These are phyloP conservation scores for Hemibagrus guttatus DNA, from an alignment of 2,797 vertebrate genomes.

Conservation along the genomic window DNA sequence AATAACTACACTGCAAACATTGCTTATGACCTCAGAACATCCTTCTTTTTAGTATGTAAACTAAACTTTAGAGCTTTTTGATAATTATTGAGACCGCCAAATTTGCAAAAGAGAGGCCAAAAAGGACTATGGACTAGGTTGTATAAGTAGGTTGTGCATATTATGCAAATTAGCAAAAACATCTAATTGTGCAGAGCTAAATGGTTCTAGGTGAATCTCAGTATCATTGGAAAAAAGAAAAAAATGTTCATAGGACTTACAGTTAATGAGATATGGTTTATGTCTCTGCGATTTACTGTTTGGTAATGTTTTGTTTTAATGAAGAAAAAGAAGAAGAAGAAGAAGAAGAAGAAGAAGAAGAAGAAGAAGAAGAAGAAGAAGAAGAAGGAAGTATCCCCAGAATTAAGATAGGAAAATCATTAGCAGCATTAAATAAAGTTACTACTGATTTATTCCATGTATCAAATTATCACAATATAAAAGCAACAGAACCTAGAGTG, in stretches of 20 bases:
- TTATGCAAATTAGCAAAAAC: too few species aligned
- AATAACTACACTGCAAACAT: too few species aligned
- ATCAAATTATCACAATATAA: background rate
- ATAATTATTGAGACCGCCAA: too few species aligned
- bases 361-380: background rate
- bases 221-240: too few species aligned
- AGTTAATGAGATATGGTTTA: background rate
- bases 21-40: too few species aligned
- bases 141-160: too few species aligned
- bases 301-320: background rate
- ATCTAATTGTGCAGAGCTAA: background rate
- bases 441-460: background rate
- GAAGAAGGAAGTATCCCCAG: background rate
- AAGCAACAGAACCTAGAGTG: background rate
- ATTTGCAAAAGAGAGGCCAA: too few species aligned
- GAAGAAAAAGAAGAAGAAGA: background rate
- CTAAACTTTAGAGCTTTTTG: too few species aligned
- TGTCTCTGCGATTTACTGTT: background rate
- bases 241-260: background rate
- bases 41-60: too few species aligned
- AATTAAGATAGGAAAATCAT: background rate
- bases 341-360: background rate
- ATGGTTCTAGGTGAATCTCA: too few species aligned
- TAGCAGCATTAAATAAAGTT: background rate
- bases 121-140: too few species aligned